A percentile compares a stretch with the other conserved stretches of the same genome.
Conservation (phyloP, 2,888 invertebrate species). For the Rhimphoctona megacephalus region DNA sequence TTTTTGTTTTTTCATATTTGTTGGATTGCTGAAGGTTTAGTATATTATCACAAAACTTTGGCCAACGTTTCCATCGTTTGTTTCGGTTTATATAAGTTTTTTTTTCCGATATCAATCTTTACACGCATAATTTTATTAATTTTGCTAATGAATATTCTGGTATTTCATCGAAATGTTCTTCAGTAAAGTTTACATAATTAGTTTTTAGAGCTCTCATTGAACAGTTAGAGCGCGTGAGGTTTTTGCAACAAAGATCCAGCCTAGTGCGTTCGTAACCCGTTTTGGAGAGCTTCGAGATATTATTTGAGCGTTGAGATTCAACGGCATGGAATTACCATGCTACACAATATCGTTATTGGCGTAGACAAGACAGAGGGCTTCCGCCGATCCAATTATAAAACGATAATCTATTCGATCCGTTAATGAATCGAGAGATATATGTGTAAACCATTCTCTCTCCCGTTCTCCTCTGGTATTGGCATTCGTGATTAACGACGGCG, state of each 20-base stretch:
- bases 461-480: background rate
- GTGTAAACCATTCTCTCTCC: slow-evolving; percentile 26
- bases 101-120: too few species aligned
- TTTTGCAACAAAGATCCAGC: background rate
- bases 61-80: too few species aligned
- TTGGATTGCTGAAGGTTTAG: too few species aligned
- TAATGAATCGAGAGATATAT: slow-evolving; percentile 33
- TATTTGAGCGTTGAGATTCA: slow-evolving; percentile 59
- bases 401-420: slow-evolving; percentile 57
- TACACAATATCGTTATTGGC: slow-evolving; percentile 60
- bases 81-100: too few species aligned
- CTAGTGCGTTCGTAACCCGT: background rate
- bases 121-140: background rate
- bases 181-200: background rate
- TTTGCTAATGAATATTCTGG: background rate
- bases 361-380: slow-evolving; percentile 49
- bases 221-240: background rate
- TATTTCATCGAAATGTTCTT: background rate
- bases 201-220: background rate
- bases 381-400: slow-evolving; percentile 65
- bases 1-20: too few species aligned
- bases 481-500: background rate
- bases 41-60: too few species aligned
- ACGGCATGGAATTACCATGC: slow-evolving; percentile 50
- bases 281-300: slow-evolving; percentile 30